Percentiles rank a stretch among this genome's conserved stretches.
These are phyloP conservation scores for Seira ritae DNA, from an alignment of 2,888 invertebrate species.

Conservation along the genomic window DNA sequence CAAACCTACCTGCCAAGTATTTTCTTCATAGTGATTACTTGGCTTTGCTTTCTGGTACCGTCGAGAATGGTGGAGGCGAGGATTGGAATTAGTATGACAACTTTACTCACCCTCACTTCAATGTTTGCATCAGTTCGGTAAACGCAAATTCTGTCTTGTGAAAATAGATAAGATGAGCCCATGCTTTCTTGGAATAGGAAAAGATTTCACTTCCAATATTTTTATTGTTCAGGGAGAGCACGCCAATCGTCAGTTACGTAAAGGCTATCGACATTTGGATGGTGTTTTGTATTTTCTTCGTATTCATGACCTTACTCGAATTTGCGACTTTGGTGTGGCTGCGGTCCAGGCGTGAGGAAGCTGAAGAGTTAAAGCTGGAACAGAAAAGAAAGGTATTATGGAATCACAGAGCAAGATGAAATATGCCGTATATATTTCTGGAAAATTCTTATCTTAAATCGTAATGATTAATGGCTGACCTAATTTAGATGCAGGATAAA, in stretches of 20 bases:
- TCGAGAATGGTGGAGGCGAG: conserved; percentile 68
- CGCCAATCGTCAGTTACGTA: conserved; percentile 67
- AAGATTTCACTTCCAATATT: too few relatives aligned
- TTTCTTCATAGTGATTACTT: conserved; percentile 71
- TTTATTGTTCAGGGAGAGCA: conserved; percentile 59
- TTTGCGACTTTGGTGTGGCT: conserved; percentile 59
- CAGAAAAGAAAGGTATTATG: conserved; percentile 39
- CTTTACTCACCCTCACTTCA: conserved; percentile 68
- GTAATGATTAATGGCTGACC: not conserved
- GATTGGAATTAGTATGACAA: conserved; percentile 71
- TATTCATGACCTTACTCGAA: conserved; percentile 65
- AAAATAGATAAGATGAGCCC: too few relatives aligned
- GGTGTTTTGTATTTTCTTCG: conserved; percentile 69
- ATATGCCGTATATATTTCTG: not conserved
- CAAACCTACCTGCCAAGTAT: conserved; percentile 68
- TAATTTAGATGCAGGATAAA: conserved; percentile 16
- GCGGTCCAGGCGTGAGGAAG: conserved; percentile 46
- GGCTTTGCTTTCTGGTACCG: conserved; percentile 69
- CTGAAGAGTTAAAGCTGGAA: conserved; percentile 50
- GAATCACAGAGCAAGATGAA: too few relatives aligned
- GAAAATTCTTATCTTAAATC: not conserved
- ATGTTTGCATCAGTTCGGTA: conserved; percentile 71
- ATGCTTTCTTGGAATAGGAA: too few relatives aligned
- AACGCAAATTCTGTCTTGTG: conserved; percentile 24
- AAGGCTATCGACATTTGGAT: conserved; percentile 69